Evolutionary conservation across 2,113 vertebrate genomes (phyloP).

Genomic region (Buteo buteo): DNA sequence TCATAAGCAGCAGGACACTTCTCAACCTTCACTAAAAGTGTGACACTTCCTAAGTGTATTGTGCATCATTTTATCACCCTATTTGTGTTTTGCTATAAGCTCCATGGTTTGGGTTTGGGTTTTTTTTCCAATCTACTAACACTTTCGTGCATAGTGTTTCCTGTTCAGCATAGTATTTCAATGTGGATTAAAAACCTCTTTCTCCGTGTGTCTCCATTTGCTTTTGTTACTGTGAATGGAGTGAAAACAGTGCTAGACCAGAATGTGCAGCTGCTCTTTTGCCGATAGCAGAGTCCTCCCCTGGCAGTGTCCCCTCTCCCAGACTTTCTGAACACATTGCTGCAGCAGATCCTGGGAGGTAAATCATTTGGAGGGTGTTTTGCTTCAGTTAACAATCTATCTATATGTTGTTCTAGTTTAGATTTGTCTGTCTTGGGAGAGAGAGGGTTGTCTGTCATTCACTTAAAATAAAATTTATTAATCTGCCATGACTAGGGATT

Average conservation of each 20-base stretch:
- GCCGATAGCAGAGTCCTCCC: neutral
- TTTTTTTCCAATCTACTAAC: neutral
- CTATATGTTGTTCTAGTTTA: neutral
- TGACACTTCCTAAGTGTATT: neutral
- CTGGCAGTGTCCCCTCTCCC: neutral
- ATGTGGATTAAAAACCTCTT: neutral
- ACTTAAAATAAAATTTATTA: neutral
- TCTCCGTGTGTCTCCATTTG: neutral
- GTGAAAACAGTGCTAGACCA: slow-evolving; percentile 6
- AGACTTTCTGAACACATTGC: neutral
- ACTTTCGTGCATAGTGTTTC: neutral
- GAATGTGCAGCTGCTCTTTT: neutral
- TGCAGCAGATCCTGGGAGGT: slow-evolving; percentile 25
- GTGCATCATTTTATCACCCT: neutral
- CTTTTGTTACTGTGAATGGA: neutral
- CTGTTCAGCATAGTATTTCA: neutral
- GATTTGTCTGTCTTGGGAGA: neutral
- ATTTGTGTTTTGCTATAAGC: neutral
- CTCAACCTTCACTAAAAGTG: neutral
- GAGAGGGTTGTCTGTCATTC: neutral
- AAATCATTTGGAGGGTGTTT: neutral
- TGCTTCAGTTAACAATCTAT: neutral
- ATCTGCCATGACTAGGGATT: neutral
- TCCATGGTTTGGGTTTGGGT: neutral
- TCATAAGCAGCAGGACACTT: neutral